Evolutionary conservation across 2,113 vertebrate species (phyloP).

Genomic region (Stomatorhinus ivindoensis): DNA sequence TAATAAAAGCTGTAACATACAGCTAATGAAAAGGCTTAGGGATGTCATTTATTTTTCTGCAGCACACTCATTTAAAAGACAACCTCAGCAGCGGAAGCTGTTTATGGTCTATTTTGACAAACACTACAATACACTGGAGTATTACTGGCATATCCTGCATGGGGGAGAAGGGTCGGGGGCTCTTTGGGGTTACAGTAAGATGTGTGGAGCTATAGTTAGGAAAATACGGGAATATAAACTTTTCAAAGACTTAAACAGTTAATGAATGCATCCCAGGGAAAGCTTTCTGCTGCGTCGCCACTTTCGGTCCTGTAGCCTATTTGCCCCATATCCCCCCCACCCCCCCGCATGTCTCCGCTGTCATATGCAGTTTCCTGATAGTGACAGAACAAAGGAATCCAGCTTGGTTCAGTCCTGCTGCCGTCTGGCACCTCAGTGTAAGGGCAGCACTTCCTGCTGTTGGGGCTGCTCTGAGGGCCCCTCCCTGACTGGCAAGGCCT

Average conservation of each 20-base stretch:
- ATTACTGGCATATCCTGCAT: not conserved
- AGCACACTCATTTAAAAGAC: not conserved
- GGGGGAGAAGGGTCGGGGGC: not conserved
- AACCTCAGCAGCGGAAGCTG: not conserved
- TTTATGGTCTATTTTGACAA: not conserved
- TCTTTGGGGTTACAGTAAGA: not conserved
- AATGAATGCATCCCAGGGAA: not conserved
- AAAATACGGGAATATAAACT: not conserved
- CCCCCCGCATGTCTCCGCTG: not conserved
- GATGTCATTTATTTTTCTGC: not conserved
- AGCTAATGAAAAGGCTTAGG: not conserved
- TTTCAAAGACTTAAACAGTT: not conserved
- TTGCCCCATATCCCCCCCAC: no score
- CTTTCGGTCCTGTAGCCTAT: not conserved
- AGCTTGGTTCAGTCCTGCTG: not conserved
- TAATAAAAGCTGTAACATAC: not conserved
- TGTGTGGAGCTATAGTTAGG: not conserved
- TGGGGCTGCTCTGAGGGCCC: not conserved
- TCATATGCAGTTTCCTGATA: not conserved
- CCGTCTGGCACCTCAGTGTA: not conserved
- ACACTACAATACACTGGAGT: not conserved
- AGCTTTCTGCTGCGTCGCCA: not conserved
- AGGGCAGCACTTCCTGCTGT: not conserved
- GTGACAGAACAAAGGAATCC: not conserved
- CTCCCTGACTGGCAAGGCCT: not conserved